Evolutionary conservation across 2,888 invertebrate species (phyloP), one percentile per base, ranked within the genome.

Genomic region (Schrankia costaestrigalis): DNA sequence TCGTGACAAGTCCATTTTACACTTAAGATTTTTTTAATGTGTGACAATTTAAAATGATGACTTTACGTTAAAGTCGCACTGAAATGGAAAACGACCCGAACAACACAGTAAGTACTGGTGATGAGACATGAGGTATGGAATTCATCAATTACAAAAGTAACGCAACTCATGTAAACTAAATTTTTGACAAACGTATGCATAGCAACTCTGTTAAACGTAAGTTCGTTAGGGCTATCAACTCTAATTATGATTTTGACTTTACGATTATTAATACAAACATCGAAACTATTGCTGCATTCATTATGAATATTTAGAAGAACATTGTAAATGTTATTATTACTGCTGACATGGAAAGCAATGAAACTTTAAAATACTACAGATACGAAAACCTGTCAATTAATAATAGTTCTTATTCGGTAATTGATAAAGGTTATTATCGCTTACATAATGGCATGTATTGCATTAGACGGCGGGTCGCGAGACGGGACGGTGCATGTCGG

Each of bases 401-500:
- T n/a, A n/a, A n/a, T n/a, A n/a, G n/a, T n/a, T n/a, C n/a, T n/a
- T n/a, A n/a, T n/a, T n/a, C n/a, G n/a, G n/a, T n/a, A n/a, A n/a
- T n/a, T n/a, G n/a, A n/a, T n/a, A n/a, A n/a, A n/a, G n/a, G n/a
- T n/a, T n/a, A n/a, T n/a, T n/a, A n/a, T n/a, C n/a, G n/a, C n/a
- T n/a, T n/a, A 17, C 7, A 17, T 17, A 5, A 17, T 5, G 4
- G 7, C 7, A 17, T 17, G 17, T 17, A 7, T 17, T 17, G 4
- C 17, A 3, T 52, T 72, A 80, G 80, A 84, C 78, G 79, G 85
- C 85, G 83, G 86, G 86, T 82, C 86, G 86, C 71, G 85, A 87
- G 80, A 87, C 86, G 46, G 92, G 92, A 61, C 90, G 93, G 68
- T 93, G 93, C 67, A 93, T 95, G 90, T 95, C 95, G 78, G 91